Base-by-base conservation (phyloP, 1,140 invertebrate species). In the Drosophila ficusphila region DNA sequence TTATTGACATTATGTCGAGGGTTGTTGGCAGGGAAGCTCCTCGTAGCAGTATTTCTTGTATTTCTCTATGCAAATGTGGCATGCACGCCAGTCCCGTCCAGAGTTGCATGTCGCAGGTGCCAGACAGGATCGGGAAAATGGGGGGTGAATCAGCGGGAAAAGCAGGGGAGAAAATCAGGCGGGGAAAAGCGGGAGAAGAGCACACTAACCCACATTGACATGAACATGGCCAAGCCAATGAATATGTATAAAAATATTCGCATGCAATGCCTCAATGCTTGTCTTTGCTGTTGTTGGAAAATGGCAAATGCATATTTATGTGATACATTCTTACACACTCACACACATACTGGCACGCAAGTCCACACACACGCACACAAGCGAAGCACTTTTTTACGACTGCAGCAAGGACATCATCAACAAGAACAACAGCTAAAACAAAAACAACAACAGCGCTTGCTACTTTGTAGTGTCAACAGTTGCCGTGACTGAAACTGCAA, bases 401-500 rank as follows among this genome's bases (percentile, higher is more conserved):
- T 49, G 56, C 53, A 71, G 60, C 51, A 81, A 76, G 58, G 67
- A 73, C 73, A 69, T 29, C 64, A 67, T 38, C 60, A 62, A 49
- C 51, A 53, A 19, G 39, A 52, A 53, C 51, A 79, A 60, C 67
- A 81, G 67, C 54, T n/a, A n/a, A n/a, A 62, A 49, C 51, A 53
- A 19, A 34, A 52, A 53, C 51, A 79, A 60, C 67, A 81, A 70
- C 54, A 67, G 49, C 51, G 49, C 31, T 48, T 52, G 71, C 81
- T 76, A 76, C 81, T 85, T 76, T 86, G 57, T 69, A 65, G 76
- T 86, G 81, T 85, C 81, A 85, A 85, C 79, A 86, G 76, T 86
- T 73, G 76, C 76, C 76, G 60, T 54, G 58, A 74, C 56, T 57
- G 12, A 27, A 44, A 8, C 5, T 9, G 34, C 39, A 48, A 31